Evolutionary conservation across 2,113 vertebrate species (phyloP).

Genomic region (Pheucticus melanocephalus): DNA sequence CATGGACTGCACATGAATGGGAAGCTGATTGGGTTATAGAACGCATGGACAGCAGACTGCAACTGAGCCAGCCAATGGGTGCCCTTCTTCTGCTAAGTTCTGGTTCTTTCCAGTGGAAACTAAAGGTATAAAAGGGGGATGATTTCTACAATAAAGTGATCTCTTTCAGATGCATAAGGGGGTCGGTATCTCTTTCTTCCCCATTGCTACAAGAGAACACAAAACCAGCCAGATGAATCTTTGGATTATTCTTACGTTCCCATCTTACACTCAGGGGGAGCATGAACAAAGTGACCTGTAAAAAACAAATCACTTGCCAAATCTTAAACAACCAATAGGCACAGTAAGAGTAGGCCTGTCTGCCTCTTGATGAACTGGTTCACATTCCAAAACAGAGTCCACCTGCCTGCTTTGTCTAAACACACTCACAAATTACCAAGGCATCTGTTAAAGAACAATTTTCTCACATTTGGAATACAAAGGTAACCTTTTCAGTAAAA

Average conservation of each 20-base stretch:
- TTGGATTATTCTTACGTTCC: background rate
- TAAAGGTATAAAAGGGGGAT: background rate
- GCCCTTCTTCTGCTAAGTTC: background rate
- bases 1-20: fast-evolving
- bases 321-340: background rate
- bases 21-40: background rate
- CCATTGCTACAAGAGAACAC: background rate
- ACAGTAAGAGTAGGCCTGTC: fast-evolving
- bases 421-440: background rate
- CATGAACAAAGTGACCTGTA: background rate
- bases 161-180: background rate
- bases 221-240: background rate
- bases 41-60: background rate
- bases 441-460: background rate
- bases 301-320: background rate
- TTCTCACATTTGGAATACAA: background rate
- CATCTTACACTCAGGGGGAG: background rate
- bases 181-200: background rate
- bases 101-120: background rate
- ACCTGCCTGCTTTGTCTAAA: background rate
- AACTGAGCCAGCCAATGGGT: background rate
- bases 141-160: background rate
- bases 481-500: background rate
- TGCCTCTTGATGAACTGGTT: background rate
- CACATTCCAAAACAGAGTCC: background rate